Evolutionary conservation across 2,888 invertebrate genomes (phyloP).

Genomic region (Drosophila sordidula): DNA sequence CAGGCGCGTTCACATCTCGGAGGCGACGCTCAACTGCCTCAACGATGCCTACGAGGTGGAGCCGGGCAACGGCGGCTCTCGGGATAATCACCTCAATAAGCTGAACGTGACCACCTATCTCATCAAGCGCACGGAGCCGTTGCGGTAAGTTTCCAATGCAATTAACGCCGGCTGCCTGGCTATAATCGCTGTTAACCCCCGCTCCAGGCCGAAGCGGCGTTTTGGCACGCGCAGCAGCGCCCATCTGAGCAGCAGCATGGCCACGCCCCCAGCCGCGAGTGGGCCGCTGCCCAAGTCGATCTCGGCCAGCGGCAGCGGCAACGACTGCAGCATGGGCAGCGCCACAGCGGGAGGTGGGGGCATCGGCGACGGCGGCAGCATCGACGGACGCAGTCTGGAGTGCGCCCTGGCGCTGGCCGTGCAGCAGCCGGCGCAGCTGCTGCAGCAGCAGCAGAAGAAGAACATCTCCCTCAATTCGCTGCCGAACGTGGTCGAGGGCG

Average conservation of each 20-base stretch:
- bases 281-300: constrained; percentile 73
- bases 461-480: constrained; percentile 81
- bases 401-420: constrained; percentile 50
- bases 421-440: constrained; percentile 56
- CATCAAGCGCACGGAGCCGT: constrained; percentile 92
- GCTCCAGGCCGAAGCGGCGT: constrained; percentile 81
- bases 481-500: constrained; percentile 82
- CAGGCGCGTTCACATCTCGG: constrained; percentile 98
- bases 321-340: constrained; percentile 69
- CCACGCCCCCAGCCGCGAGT: constrained; percentile 24
- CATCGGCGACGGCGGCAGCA: constrained; percentile 60
- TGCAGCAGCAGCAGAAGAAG: constrained; percentile 76
- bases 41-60: constrained; percentile 97
- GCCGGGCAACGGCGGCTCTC: constrained; percentile 93
- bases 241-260: constrained; percentile 55
- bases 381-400: constrained; percentile 68
- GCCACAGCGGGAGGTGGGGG: constrained; percentile 18
- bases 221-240: constrained; percentile 83
- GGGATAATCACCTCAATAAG: constrained; percentile 94
- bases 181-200: constrained; percentile 9
- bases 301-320: constrained; percentile 71
- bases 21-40: constrained; percentile 93
- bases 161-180: background rate
- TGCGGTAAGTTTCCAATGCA: constrained; percentile 84
- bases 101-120: constrained; percentile 95